Evolutionary conservation across 2,888 invertebrate species (phyloP), one percentile per base, ranked within the genome.

Genomic region (Mythimna impura): DNA sequence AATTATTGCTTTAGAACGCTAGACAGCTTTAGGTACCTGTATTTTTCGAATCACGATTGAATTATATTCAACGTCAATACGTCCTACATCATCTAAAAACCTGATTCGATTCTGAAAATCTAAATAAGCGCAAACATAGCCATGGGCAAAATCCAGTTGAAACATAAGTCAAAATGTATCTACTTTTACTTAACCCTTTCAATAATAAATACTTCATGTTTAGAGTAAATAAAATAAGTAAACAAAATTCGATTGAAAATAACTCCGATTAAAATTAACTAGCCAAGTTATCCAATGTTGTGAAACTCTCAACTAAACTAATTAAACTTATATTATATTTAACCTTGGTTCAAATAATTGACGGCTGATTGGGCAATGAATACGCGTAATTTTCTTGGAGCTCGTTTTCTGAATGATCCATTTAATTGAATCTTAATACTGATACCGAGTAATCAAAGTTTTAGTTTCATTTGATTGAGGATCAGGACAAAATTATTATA

Each of bases 311-410:
- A 67, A 66, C 54, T 20, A 63, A 73, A 54, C 47, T n/a, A 80
- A 80, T 64, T 60, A 47, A 66, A 63, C 22, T 64, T 40, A 22
- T 64, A 61, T 43, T 43, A 77, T 54, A 54, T 77, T 74, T 30
- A 52, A 69, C 58, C 17, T 34, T 22, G 52, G 22, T 30, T 64
- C n/a, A 50, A 52, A 58, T 64, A 81, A 71, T 54, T 66, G 55
- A 14, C n/a, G 55, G 64, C 36, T 65, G 71, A 81, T 77, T 77
- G 71, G 47, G 47, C 78, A 54, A 40, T 80, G 61, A 81, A 81
- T 50, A 79, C 64, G 34, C 54, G 71, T 62, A 12, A 76, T 81
- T 81, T 77, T 58, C 47, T 65, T 58, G 12, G 43, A 60, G 14
- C 43, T 57, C 12, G 6, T 30, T 68, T 55, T 71, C 65, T 50